Evolutionary conservation across 2,113 vertebrate genomes (phyloP).

Genomic region (Neogobius melanostomus): DNA sequence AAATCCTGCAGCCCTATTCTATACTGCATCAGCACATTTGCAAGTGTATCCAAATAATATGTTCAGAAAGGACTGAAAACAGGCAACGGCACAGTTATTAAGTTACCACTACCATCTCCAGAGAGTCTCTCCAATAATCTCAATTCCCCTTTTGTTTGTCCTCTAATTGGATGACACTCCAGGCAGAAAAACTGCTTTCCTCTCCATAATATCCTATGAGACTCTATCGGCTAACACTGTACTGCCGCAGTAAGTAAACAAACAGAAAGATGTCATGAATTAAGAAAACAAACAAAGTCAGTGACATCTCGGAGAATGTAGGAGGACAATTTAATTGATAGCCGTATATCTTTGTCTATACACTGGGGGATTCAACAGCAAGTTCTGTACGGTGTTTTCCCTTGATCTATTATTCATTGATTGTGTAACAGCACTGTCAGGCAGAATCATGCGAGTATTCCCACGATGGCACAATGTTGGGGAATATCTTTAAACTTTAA

Average conservation of each 20-base stretch:
- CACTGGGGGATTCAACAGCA: slow-evolving; percentile 17
- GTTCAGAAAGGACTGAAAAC: not conserved
- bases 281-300: not conserved
- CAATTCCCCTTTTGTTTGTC: slow-evolving; percentile 13
- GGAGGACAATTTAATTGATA: slow-evolving; percentile 17
- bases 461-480: slow-evolving; percentile 8
- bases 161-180: slow-evolving; percentile 46
- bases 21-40: too few relatives aligned
- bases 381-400: slow-evolving; percentile 20
- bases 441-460: slow-evolving; percentile 19
- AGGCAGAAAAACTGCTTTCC: slow-evolving; percentile 20
- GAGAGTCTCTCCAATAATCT: slow-evolving; percentile 25
- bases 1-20: too few relatives aligned
- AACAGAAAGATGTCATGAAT: not conserved
- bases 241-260: not conserved
- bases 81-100: not conserved
- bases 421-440: slow-evolving; percentile 37
- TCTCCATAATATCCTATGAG: not conserved
- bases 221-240: not conserved
- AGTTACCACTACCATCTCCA: not conserved
- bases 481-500: slow-evolving; percentile 4
- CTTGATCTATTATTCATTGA: slow-evolving; percentile 45
- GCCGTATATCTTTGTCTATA: slow-evolving; percentile 10
- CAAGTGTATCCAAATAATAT: not conserved
- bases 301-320: not conserved